Base-by-base conservation (phyloP, 2,113 vertebrate genomes). In the Telmatochromis sp. region DNA sequence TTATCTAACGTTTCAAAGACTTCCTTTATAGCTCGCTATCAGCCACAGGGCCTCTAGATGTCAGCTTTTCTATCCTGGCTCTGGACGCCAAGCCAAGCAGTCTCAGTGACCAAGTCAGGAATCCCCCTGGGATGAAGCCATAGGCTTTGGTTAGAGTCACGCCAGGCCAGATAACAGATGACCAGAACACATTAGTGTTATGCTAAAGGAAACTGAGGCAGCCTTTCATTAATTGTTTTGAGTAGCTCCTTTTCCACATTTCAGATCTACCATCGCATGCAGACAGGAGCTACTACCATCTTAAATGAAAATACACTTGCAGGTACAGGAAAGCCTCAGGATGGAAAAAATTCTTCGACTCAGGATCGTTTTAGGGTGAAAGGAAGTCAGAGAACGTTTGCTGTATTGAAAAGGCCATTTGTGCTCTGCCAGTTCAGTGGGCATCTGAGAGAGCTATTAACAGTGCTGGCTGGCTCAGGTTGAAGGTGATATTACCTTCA, bases 1-100 rank as follows among this genome's bases (percentile, higher is more conserved):
- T 95, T 96, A 96, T 96, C 96, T 95, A 93, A 95, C 55, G 81
- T 95, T 96, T 96, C 95, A 96, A 96, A 96, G 95, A 95, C 94
- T 95, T 96, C 94, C 94, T 95, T 93, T 96, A 95, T 94, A 96
- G 96, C 92, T 92, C 86, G 47, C 90, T 97, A 96, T 96, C 96
- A 95, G 95, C 88, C 93, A 88, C 75, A 85, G 93, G 94, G 93
- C 91, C 90, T 95, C 86, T 91, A 92, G 92, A 95, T 95, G 96
- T 94, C 95, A 95, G 90, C 88, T 95, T 91, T 92, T 90, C 91
- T 94, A 90, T 94, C 90, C 90, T 84, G 73, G 79, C 50, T 60
- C 80, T 88, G 93, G 90, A 93, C 92, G 94, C 95, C 95, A 95
- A 95, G 94, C 96, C 94, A 96, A 94, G 92, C 87, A 88, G 93